Percentiles rank a stretch among this genome's conserved stretches.
Conservation (phyloP, 1,140 invertebrate species). For the Panulirus ornatus region DNA sequence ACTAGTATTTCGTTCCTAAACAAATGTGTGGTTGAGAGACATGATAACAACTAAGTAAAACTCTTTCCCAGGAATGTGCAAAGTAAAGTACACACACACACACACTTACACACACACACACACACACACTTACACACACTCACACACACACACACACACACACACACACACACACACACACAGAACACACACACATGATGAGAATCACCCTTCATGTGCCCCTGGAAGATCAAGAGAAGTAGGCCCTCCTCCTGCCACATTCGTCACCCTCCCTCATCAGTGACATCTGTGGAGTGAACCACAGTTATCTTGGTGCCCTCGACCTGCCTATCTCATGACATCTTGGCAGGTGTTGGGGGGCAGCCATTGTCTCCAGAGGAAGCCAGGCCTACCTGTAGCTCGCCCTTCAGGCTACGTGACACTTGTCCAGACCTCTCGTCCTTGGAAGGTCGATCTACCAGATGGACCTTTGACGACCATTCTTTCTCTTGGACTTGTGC, state of each 20-base stretch:
- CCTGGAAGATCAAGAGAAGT: neutral
- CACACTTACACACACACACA: too few relatives aligned
- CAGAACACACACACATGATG: neutral
- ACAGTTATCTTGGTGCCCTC: neutral
- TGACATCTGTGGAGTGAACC: neutral
- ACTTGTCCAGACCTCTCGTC: neutral
- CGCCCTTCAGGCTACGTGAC: neutral
- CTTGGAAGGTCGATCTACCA: neutral
- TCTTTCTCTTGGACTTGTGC: neutral
- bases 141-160: neutral
- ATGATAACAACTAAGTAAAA: too few relatives aligned
- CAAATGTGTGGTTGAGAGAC: too few relatives aligned
- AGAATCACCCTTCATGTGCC: neutral
- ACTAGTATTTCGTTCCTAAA: too few relatives aligned
- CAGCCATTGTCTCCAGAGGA: neutral
- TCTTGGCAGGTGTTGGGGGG: constrained; percentile 6
- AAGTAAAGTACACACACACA: too few relatives aligned
- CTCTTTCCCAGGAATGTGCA: too few relatives aligned
- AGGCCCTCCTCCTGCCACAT: neutral
- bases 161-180: neutral
- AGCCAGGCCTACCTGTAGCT: neutral
- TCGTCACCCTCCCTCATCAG: neutral
- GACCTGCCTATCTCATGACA: neutral
- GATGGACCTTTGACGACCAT: too few relatives aligned
- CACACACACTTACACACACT: too few relatives aligned